Percentiles rank a stretch among this genome's conserved stretches.
phyloP scores from a whole-genome alignment of 2,113 vertebrate species.

The Paratilapia polleni region DNA sequence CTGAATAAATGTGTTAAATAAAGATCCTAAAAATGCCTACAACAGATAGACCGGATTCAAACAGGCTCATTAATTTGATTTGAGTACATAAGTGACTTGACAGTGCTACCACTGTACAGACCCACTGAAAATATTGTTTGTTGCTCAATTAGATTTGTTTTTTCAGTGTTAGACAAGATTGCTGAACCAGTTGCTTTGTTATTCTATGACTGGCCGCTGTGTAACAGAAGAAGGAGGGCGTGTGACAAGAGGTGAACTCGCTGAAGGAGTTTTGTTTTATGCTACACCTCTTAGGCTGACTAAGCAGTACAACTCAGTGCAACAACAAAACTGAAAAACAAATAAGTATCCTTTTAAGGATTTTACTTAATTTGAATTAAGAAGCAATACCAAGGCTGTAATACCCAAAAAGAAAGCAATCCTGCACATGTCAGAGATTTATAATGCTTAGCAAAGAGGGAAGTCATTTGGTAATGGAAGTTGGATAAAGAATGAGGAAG shows the following conservation, averaged over 20 bases:
- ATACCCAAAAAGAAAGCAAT: not conserved
- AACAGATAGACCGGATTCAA: not conserved
- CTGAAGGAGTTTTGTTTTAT: conserved; percentile 9
- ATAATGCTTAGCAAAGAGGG: too few species aligned
- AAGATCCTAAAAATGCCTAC: too few species aligned
- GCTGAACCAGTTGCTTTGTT: conserved; percentile 30
- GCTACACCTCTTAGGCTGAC: conserved; percentile 1
- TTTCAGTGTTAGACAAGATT: not conserved
- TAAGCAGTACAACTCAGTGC: conserved; percentile 26
- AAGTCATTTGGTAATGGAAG: not conserved
- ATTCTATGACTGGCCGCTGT: not conserved
- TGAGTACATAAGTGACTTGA: not conserved
- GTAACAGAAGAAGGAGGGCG: not conserved
- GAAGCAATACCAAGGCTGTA: not conserved
- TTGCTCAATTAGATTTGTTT: not conserved
- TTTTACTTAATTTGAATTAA: not conserved
- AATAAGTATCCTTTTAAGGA: not conserved
- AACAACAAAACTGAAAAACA: not conserved
- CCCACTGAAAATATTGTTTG: not conserved
- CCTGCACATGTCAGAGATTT: not conserved
- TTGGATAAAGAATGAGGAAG: conserved; percentile 35
- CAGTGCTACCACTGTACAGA: not conserved
- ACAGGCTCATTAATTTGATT: not conserved
- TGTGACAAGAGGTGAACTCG: conserved; percentile 17
- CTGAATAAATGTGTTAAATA: too few species aligned